Base-by-base conservation (phyloP, 2,888 invertebrate species). In the Callyntrura sp. region DNA sequence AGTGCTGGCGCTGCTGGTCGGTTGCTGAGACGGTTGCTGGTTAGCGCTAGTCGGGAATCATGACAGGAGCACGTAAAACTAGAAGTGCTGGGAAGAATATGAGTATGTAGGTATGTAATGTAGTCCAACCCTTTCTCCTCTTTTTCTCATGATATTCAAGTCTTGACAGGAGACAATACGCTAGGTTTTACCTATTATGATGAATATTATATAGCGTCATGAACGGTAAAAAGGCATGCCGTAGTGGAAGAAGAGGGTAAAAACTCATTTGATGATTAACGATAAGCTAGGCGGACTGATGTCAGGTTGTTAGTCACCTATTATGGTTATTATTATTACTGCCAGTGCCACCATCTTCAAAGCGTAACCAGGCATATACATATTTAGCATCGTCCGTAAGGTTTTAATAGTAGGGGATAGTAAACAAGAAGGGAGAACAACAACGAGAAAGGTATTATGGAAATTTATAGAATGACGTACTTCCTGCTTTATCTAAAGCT, bases 291-390 rank as follows among this genome's bases (percentile, higher is more conserved):
- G 73, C 51, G 51, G 68, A 17, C n/a, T 76, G 73, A 85, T 73
- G 60, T 73, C 85, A 85, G 57, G 85, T 84, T 84, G 68, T 83
- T 84, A 73, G 35, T 43, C 57, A 57, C 70, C 70, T 57, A 76
- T 55, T 76, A 76, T 76, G 76, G 51, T 25, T 76, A 55, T 51
- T 76, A 45, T 12, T 73, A 73, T 73, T 48, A 23, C 48, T 23
- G 14, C 60, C 14, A 12, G 17, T 57, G 14, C 57, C 35, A 35
- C 4, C 20, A 60, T 23, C 60, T 60, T 20, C 20, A 20, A 14
- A 65, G 51, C 11, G 51, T 51, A 51, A 51, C 35, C 35, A 35
- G 35, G 35, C 35, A 57, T 51, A 11, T 51, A 17, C 9, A 68
- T 55, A n/a, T n/a, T n/a, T n/a, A 55, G 43, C 25, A 25, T 76